A percentile compares a stretch with the other conserved stretches of the same genome.
Evolutionary conservation across 1,140 invertebrate genomes (phyloP).

Genomic region (Pseudomyrmex sp.): DNA sequence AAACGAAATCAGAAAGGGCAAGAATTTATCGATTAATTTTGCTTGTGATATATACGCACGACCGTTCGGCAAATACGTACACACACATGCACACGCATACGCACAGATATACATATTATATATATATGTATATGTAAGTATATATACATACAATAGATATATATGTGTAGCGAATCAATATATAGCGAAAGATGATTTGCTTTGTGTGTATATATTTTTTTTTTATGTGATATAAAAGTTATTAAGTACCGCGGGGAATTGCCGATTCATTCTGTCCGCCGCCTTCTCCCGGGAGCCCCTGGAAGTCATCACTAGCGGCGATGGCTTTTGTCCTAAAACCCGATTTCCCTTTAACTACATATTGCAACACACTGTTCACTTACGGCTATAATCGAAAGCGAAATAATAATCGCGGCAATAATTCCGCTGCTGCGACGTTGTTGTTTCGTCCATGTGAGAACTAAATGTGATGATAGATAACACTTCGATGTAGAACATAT

Average conservation of each 20-base stretch:
- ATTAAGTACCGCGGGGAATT: constrained; percentile 93
- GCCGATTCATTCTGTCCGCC: constrained; percentile 89
- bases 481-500: background rate
- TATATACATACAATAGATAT: constrained; percentile 56
- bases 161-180: constrained; percentile 66
- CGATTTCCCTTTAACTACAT: constrained; percentile 70
- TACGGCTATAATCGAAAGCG: constrained; percentile 53
- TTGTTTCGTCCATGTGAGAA: background rate
- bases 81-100: constrained; percentile 80
- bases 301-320: constrained; percentile 73
- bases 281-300: constrained; percentile 85
- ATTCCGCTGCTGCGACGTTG: background rate
- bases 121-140: constrained; percentile 65
- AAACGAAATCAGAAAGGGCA: background rate
- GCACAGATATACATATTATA: constrained; percentile 73
- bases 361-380: constrained; percentile 50
- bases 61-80: constrained; percentile 77
- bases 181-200: constrained; percentile 68
- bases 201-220: constrained; percentile 57
- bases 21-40: constrained; percentile 1
- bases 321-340: constrained; percentile 83
- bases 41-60: constrained; percentile 34
- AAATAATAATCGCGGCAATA: constrained; percentile 6
- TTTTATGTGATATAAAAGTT: constrained; percentile 65
- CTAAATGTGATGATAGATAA: background rate